Evolutionary conservation across 2,113 vertebrate species (phyloP), one percentile per base, ranked within the genome.

Genomic region (Danio rerio): DNA sequence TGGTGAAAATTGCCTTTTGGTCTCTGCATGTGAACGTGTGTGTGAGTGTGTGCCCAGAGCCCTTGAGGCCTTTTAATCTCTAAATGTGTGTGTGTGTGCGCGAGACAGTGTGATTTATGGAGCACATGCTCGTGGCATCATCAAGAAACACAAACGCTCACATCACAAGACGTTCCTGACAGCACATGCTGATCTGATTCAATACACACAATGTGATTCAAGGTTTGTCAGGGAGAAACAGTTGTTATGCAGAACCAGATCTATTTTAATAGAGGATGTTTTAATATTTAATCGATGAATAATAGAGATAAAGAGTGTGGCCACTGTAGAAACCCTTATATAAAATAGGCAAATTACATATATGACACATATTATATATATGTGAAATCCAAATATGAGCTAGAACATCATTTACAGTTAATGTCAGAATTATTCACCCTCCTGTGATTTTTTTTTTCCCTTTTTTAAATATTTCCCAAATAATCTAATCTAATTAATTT

Each of bases 1-100:
- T 87, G 82, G 88, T 89, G 87, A 88, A 92, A 93, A 92, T 91
- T 88, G 89, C 89, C 86, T 89, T 84, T 89, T 85, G 86, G 89
- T 88, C 83, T 86, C 87, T 87, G 73, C 86, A 86, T 83, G 78
- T 84, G 75, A 47, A 59, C 40, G 20, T 71, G 56, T 74, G 85
- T 87, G 82, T 87, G 75, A 69, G 75, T 47, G 74, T 62, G 62
- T 40, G 56, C 74, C 50, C 16, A 6, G 50, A 70, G 50, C 83
- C 69, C 80, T 56, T 6, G 43, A 73, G 55, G 72, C 66, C 61
- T 81, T 53, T 43, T 55, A 61, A 80, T 78, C 43, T 80, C 12
- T 42, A 73, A 73, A 65, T 31, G 31, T 31, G 31, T 62, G 75
- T 63, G 68, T 63, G 82, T 63, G 71, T 49, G 66, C 42, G 72